Percentiles rank a stretch among this genome's conserved stretches.
These are phyloP conservation scores for Antechinus flavipes DNA, from an alignment of 2,113 vertebrate genomes.

Conservation along the genomic window DNA sequence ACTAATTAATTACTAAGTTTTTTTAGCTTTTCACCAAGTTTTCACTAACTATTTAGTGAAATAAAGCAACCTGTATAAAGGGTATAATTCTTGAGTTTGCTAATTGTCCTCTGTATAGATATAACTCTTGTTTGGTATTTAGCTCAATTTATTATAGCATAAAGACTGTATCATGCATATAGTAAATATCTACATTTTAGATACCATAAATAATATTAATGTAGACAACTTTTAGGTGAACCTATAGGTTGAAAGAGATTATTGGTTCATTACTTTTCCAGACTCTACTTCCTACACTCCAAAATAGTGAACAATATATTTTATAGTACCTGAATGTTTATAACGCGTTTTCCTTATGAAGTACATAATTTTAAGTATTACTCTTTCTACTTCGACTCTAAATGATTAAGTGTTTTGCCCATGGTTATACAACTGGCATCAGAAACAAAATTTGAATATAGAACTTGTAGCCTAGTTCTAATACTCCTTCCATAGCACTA, in stretches of 20 bases:
- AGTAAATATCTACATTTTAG: background rate
- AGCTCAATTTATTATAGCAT: too few relatives aligned
- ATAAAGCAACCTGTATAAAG: too few relatives aligned
- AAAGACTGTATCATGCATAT: too few relatives aligned
- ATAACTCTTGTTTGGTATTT: too few relatives aligned
- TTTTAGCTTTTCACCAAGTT: too few relatives aligned
- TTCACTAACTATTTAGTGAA: too few relatives aligned
- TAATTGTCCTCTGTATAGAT: background rate
- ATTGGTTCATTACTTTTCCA: background rate
- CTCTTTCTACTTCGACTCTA: background rate
- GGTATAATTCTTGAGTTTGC: background rate
- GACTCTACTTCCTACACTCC: background rate
- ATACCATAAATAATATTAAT: background rate
- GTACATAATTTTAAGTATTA: too few relatives aligned
- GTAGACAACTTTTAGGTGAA: background rate
- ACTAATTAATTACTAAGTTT: background rate
- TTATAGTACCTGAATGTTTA: background rate
- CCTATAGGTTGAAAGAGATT: background rate
- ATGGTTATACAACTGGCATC: background rate
- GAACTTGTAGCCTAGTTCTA: background rate
- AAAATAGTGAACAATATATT: background rate
- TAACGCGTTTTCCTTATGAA: background rate
- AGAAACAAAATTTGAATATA: background rate
- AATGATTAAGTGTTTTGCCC: background rate
- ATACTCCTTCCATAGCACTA: background rate